Evolutionary conservation across 1,140 invertebrate genomes (phyloP), one percentile per base, ranked within the genome.

Genomic region (Lethrus apterus): DNA sequence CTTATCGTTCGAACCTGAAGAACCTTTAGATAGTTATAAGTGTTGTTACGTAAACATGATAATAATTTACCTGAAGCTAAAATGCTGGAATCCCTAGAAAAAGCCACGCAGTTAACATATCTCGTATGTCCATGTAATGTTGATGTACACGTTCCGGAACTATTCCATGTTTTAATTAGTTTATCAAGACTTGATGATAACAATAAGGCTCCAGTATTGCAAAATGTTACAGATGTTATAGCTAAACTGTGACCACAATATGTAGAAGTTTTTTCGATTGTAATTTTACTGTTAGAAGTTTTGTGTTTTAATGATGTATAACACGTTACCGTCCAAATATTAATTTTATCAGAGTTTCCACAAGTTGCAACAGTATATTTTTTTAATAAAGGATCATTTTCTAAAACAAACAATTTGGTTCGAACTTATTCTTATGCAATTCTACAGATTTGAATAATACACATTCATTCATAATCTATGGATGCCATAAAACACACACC

Each of bases 301-400:
- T 58, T 55, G 13, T 58, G 40, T 57, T 63, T 66, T 15, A 55
- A 45, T 29, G 49, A 42, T 17, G 54, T 54, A 57, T 44, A 63
- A 9, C 68, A 58, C 9, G 59, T 70, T 2, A 87, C 71, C 30
- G 76, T 73, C 86, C 86, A 89, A 7, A 88, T 56, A 62, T 84
- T 84, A 0, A 87, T 74, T n/a, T 72, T 60, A 57, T 84, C 75
- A 62, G 86, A 84, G 53, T 83, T 83, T 2, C 85, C 86, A 56
- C 81, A 73, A 2, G 78, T 77, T 8, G 80, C 79, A 46, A 85
- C 55, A 30, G 77, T 68, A 58, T 81, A 83, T 10, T 66, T 50
- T 49, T 68, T 71, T 4, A 63, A 60, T 19, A 69, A 61, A 0
- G 70, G 66, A 17, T 70, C 60, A 29, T 65, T 63, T 54, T 62